Evolutionary conservation across 2,113 vertebrate species (phyloP).

Genomic region (Carettochelys insculpta): DNA sequence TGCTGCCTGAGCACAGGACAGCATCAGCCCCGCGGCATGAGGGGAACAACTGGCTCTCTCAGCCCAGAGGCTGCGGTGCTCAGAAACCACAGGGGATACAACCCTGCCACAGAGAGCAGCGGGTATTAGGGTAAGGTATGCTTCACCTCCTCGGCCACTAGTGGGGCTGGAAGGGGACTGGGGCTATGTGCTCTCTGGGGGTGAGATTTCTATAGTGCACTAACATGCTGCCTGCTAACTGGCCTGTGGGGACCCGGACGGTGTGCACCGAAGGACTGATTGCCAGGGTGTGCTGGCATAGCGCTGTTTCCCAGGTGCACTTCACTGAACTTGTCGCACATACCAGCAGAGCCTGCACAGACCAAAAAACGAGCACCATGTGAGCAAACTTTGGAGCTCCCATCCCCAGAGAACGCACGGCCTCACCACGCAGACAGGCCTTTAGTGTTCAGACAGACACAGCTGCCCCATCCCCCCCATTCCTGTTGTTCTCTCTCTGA

Average conservation of each 20-base stretch:
- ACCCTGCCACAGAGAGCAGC: neutral
- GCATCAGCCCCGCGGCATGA: neutral
- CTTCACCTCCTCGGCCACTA: neutral
- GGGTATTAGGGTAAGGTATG: neutral
- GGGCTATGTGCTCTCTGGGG: neutral
- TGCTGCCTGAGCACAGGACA: neutral
- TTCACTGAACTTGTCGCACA: neutral
- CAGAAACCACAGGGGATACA: neutral
- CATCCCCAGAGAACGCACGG: neutral
- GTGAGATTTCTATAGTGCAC: neutral
- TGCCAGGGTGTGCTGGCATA: neutral
- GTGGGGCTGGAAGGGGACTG: neutral
- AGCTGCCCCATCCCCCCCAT: neutral
- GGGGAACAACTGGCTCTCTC: neutral
- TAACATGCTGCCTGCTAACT: neutral
- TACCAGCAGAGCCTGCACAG: neutral
- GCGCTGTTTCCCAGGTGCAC: neutral
- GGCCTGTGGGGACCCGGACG: too few relatives aligned
- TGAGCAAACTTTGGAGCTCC: neutral
- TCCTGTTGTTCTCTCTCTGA: neutral
- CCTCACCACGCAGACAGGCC: too few relatives aligned
- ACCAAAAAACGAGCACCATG: neutral
- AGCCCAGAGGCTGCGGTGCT: neutral
- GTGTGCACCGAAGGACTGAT: neutral
- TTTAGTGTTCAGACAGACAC: neutral